These are phyloP conservation scores for Automeris io DNA, from an alignment of 2,888 invertebrate genomes.

Conservation along the genomic window DNA sequence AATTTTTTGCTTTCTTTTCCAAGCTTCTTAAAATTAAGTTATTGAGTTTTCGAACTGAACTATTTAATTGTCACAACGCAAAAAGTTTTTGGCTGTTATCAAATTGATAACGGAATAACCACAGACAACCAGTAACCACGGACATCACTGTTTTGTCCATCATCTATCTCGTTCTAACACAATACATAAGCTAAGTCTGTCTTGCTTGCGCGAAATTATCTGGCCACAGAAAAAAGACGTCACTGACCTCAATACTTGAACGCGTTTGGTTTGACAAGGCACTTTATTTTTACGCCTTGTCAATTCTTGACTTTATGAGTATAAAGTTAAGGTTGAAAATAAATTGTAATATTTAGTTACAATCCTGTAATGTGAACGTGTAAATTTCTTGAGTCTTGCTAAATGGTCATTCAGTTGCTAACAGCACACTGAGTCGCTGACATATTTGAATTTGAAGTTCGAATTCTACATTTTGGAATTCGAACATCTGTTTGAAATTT, in stretches of 20 bases:
- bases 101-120: background rate
- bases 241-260: conserved; percentile 65
- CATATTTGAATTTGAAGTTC: conserved; percentile 10
- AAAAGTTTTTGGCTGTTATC: background rate
- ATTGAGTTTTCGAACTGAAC: too few species aligned
- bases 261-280: conserved; percentile 27
- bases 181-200: conserved; percentile 20
- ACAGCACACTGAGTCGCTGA: conserved; percentile 25
- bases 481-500: conserved; percentile 14
- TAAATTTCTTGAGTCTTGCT: conserved; percentile 29
- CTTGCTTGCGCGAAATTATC: conserved; percentile 54
- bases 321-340: conserved; percentile 1
- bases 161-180: conserved; percentile 26
- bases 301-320: background rate
- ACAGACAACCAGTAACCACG: background rate
- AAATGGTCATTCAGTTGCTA: conserved; percentile 40
- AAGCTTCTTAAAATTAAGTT: too few species aligned
- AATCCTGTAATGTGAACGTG: conserved; percentile 17
- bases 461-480: conserved; percentile 19
- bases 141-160: conserved; percentile 16
- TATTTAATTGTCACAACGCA: too few species aligned
- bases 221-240: conserved; percentile 60
- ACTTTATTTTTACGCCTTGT: background rate
- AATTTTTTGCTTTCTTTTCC: too few species aligned
- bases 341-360: conserved; percentile 8